Conservation (phyloP, 2,888 invertebrate genomes). For the Leucoptera coffeella region DNA sequence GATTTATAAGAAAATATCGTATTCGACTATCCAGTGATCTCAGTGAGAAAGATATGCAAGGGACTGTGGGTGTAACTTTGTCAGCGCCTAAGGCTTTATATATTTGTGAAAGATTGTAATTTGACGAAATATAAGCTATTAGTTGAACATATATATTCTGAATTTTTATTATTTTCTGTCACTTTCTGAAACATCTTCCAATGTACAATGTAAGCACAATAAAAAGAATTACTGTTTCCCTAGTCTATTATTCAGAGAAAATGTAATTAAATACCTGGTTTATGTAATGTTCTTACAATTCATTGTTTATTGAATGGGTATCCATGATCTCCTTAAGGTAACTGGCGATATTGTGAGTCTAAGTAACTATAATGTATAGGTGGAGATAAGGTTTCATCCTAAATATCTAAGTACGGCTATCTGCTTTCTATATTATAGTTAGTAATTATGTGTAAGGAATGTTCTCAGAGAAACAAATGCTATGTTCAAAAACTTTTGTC, state of each 20-base stretch:
- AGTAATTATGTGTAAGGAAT: background rate
- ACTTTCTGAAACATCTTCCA: background rate
- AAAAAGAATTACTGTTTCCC: too few relatives aligned
- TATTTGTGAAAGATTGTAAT: slow-evolving; percentile 20
- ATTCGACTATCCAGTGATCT: slow-evolving; percentile 48
- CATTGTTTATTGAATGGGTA: too few relatives aligned
- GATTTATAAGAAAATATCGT: slow-evolving; percentile 59
- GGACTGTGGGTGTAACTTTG: slow-evolving; percentile 70
- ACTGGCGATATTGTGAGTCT: too few relatives aligned
- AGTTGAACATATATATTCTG: background rate
- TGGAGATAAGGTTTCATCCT: too few relatives aligned
- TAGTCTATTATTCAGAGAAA: too few relatives aligned
- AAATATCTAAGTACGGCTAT: too few relatives aligned
- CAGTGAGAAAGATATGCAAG: slow-evolving; percentile 50
- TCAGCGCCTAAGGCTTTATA: slow-evolving; percentile 52
- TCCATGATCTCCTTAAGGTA: too few relatives aligned
- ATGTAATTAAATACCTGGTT: too few relatives aligned
- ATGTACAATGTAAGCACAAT: background rate
- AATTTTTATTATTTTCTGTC: too few relatives aligned
- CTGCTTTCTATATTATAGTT: background rate
- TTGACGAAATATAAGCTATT: background rate
- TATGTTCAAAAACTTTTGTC: slow-evolving; percentile 11
- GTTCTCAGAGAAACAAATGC: slow-evolving; percentile 7
- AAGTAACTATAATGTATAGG: too few relatives aligned
- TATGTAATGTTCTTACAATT: too few relatives aligned